Percentiles rank a stretch among this genome's conserved stretches.
Evolutionary conservation across 2,888 invertebrate genomes (phyloP).

Genomic region (Lasioglossum malachurum): DNA sequence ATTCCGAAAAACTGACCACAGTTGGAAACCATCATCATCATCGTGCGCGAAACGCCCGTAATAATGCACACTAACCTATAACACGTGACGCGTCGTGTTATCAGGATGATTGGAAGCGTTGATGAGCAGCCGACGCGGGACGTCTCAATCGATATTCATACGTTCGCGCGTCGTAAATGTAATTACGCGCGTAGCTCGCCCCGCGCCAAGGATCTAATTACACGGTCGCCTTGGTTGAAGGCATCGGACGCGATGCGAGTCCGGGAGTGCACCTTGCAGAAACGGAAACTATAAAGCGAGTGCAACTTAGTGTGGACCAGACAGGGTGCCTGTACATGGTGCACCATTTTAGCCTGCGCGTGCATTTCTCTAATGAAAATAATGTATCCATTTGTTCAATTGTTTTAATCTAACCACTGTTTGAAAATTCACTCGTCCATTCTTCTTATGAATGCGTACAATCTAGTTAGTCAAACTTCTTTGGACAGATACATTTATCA

Average conservation of each 20-base stretch:
- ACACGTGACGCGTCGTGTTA: slow-evolving; percentile 23
- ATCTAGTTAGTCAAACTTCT: too few relatives aligned
- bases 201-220: slow-evolving; percentile 64
- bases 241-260: slow-evolving; percentile 51
- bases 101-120: slow-evolving; percentile 35
- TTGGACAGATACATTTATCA: too few relatives aligned
- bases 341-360: too few relatives aligned
- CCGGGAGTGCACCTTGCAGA: slow-evolving; percentile 23
- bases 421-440: too few relatives aligned
- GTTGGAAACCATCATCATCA: not conserved
- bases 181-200: slow-evolving; percentile 53
- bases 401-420: too few relatives aligned
- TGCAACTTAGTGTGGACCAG: too few relatives aligned
- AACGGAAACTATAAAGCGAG: not conserved
- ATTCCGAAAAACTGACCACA: not conserved
- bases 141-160: slow-evolving; percentile 55
- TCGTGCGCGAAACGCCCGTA: not conserved
- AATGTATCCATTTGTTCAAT: too few relatives aligned
- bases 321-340: too few relatives aligned
- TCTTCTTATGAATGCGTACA: too few relatives aligned
- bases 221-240: slow-evolving; percentile 58
- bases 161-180: slow-evolving; percentile 59
- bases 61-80: slow-evolving; percentile 11
- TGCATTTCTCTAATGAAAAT: too few relatives aligned
- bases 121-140: slow-evolving; percentile 28